These are phyloP conservation scores for Danio albolineatus DNA, from an alignment of 2,797 vertebrate genomes.

Conservation along the genomic window DNA sequence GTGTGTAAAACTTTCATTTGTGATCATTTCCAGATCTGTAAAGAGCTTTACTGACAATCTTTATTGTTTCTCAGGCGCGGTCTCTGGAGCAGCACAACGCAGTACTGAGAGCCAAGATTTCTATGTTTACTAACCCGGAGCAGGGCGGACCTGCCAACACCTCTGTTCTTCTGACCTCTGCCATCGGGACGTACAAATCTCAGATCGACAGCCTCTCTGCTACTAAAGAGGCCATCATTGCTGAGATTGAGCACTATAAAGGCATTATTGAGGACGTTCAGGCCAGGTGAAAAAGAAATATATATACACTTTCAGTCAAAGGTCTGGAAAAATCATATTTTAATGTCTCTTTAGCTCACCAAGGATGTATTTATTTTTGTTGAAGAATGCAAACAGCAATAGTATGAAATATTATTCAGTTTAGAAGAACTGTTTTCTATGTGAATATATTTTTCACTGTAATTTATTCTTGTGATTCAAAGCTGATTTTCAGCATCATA, in stretches of 20 bases:
- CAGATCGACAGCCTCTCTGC: constrained; percentile 67
- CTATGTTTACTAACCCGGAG: constrained; percentile 73
- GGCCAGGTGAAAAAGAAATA: constrained; percentile 60
- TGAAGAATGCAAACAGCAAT: too few species aligned
- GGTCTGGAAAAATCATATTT: background rate
- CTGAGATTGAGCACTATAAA: constrained; percentile 75
- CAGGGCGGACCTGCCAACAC: constrained; percentile 66
- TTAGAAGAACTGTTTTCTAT: too few species aligned
- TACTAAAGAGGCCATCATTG: constrained; percentile 70
- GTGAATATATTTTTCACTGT: too few species aligned
- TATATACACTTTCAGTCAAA: background rate
- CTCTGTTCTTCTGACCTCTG: constrained; percentile 70
- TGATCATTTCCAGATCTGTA: too few species aligned
- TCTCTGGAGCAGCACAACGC: constrained; percentile 75
- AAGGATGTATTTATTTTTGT: too few species aligned
- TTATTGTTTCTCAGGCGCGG: constrained; percentile 64
- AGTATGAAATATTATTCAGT: too few species aligned
- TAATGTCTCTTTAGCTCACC: too few species aligned
- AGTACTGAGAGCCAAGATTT: constrained; percentile 73
- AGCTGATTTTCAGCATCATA: too few species aligned
- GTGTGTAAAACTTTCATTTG: constrained; percentile 48
- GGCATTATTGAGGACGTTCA: constrained; percentile 69
- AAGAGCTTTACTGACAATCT: background rate
- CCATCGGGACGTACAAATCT: constrained; percentile 72
- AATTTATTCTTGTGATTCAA: too few species aligned